Conservation (phyloP, 2,797 vertebrate genomes). For the Poecilia picta region DNA sequence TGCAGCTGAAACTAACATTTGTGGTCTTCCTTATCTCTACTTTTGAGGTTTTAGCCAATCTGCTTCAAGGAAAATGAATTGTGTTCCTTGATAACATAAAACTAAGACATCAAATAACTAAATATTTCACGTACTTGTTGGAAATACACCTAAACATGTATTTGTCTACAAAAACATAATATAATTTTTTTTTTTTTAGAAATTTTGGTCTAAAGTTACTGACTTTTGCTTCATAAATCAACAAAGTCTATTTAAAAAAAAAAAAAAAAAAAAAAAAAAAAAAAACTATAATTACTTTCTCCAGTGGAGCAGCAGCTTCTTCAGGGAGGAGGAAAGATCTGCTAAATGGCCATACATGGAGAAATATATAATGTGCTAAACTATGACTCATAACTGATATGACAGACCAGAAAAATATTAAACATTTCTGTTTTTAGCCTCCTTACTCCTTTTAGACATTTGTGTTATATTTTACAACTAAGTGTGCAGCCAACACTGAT, state of each 20-base stretch:
- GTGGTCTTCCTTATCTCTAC: neutral
- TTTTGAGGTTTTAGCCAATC: neutral
- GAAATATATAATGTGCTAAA: neutral
- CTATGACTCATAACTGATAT: neutral
- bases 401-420: neutral
- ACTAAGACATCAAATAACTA: neutral
- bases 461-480: neutral
- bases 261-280: too few species aligned
- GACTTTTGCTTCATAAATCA: neutral
- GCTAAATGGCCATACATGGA: neutral
- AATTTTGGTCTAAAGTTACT: neutral
- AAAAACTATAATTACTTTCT: neutral
- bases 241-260: neutral
- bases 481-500: neutral
- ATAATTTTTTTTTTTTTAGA: too few species aligned
- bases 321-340: neutral
- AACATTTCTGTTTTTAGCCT: neutral
- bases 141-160: neutral
- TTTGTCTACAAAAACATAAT: neutral
- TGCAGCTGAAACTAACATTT: neutral
- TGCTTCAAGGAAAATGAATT: neutral
- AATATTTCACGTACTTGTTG: neutral
- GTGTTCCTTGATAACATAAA: neutral
- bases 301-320: neutral
- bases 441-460: neutral